These are phyloP conservation scores for Thalpophila matura DNA, from an alignment of 2,888 invertebrate genomes.

Conservation along the genomic window DNA sequence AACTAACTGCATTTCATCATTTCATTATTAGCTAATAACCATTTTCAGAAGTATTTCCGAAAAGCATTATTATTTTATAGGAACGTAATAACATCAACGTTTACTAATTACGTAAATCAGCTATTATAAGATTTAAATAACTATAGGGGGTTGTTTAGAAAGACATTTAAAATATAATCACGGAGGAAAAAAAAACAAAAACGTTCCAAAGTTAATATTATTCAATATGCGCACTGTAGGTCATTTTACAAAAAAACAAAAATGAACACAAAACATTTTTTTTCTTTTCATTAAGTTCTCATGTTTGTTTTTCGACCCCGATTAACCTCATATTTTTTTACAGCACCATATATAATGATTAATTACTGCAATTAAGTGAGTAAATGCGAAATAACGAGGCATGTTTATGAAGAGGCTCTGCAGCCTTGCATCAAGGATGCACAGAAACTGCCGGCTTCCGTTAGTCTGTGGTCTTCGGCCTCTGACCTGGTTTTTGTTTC, in stretches of 20 bases:
- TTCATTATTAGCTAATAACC: neutral
- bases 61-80: neutral
- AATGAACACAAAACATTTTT: no score
- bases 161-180: no score
- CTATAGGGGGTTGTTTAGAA: no score
- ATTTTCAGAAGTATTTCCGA: conserved; percentile 13
- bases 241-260: no score
- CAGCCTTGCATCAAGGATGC: conserved; percentile 54
- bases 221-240: no score
- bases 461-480: conserved; percentile 10
- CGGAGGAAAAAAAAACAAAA: no score
- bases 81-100: neutral
- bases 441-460: conserved; percentile 46
- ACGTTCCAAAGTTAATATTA: no score
- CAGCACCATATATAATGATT: conserved; percentile 5
- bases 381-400: conserved; percentile 23
- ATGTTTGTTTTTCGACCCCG: no score
- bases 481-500: conserved; percentile 35
- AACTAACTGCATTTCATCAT: neutral
- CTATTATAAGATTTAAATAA: no score
- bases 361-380: conserved; percentile 5
- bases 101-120: no score
- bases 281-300: no score
- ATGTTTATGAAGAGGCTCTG: conserved; percentile 15
- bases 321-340: no score